Percentiles rank a stretch among this genome's conserved stretches.
phyloP scores from a whole-genome alignment of 1,140 invertebrate genomes.

The Orussus abietinus region DNA sequence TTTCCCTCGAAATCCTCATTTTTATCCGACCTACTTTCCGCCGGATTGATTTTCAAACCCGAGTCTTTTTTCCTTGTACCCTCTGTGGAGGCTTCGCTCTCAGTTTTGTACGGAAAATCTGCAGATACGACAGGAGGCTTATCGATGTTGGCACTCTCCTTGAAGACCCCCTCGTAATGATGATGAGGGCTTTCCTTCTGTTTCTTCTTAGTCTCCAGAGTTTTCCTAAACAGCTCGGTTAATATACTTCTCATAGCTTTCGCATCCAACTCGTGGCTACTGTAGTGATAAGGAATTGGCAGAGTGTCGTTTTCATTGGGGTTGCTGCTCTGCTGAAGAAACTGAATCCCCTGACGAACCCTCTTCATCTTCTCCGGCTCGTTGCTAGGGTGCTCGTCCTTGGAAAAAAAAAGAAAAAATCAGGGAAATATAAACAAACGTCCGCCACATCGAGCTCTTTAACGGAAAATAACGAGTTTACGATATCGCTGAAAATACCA shows the following conservation, averaged over 20 bases:
- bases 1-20: too few species aligned
- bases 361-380: constrained; percentile 50
- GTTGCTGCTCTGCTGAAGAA: constrained; percentile 32
- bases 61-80: constrained; percentile 1
- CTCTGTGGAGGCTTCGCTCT: not conserved
- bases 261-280: constrained; percentile 46
- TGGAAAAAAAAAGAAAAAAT: constrained; percentile 9
- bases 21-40: constrained; percentile 10
- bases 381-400: constrained; percentile 41
- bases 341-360: constrained; percentile 43
- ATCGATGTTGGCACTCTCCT: constrained; percentile 35
- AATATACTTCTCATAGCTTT: constrained; percentile 46
- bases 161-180: constrained; percentile 38
- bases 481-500: too few species aligned
- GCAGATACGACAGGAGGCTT: constrained; percentile 22
- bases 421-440: too few species aligned
- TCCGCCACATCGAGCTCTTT: too few species aligned
- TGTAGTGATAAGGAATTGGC: constrained; percentile 24
- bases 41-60: not conserved
- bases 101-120: constrained; percentile 6
- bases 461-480: too few species aligned
- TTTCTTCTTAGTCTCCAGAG: constrained; percentile 31
- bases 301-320: constrained; percentile 14
- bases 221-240: constrained; percentile 32
- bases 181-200: constrained; percentile 38